These are phyloP conservation scores for Laupala kohalensis DNA, from an alignment of 1,140 invertebrate species.

Conservation along the genomic window DNA sequence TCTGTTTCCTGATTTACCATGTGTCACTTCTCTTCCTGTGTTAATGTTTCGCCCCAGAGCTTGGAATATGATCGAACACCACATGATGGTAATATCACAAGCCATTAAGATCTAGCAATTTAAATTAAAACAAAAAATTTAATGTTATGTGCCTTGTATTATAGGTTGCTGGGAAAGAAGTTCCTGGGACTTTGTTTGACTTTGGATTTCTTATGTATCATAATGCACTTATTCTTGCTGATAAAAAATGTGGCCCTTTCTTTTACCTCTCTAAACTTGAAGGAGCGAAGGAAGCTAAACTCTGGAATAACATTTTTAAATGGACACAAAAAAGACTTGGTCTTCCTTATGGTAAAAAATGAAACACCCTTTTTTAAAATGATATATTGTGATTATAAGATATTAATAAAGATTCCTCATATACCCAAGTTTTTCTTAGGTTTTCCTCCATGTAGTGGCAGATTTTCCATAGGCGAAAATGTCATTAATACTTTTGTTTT, in stretches of 20 bases:
- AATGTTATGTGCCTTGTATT: conserved; percentile 12
- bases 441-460: too few species aligned
- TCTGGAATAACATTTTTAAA: conserved; percentile 62
- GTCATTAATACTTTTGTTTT: too few species aligned
- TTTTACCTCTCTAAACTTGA: conserved; percentile 60
- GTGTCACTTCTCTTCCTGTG: conserved; percentile 37
- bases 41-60: conserved; percentile 55
- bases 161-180: conserved; percentile 46
- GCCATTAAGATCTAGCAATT: neutral
- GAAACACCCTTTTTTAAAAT: too few species aligned
- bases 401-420: too few species aligned
- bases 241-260: conserved; percentile 42
- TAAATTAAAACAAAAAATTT: neutral
- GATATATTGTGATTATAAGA: too few species aligned
- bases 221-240: conserved; percentile 36
- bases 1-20: conserved; percentile 34
- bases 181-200: conserved; percentile 51
- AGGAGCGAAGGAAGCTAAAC: conserved; percentile 42
- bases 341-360: conserved; percentile 31
- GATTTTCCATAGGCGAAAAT: too few species aligned
- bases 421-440: too few species aligned
- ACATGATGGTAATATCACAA: conserved; percentile 48
- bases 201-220: conserved; percentile 55
- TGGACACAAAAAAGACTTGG: conserved; percentile 44
- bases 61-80: conserved; percentile 62